Base-by-base conservation (phyloP, 2,797 vertebrate species). In the Platalea minor region DNA sequence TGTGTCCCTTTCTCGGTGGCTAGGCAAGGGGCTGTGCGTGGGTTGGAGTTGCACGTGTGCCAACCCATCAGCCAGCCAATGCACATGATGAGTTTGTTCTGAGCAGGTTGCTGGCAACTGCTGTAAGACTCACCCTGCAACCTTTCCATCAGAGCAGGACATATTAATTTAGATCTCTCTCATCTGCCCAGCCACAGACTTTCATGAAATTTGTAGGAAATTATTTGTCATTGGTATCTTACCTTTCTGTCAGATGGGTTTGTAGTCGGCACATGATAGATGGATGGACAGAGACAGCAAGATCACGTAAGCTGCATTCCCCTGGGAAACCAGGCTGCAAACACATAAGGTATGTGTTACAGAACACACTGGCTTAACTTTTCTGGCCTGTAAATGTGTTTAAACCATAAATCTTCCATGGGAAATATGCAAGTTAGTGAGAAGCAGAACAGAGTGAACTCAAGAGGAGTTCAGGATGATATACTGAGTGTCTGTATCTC, bases 11-110 rank as follows among this genome's bases (percentile, higher is more conserved):
- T 70, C 31, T 41, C 39, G 5, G 1, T 20, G 41, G 21, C 21
- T 23, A 39, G 33, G 33, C n/a, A 80, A 65, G 46, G 20, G 26
- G 14, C 56, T 57, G 16, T 46, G 11, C 10, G 1, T 41, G 26
- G 17, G 11, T 64, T 2, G 1, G 16, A 60, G n/a, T 0, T 21
- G 18, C 11, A 28, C 0, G 0, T 41, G 59, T 29, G 35, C 39
- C 0, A 0, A 45, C 19, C n/a, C 29, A 7, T 51, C 24, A n/a
- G 24, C 8, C 48, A 80, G 60, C 1, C 46, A 54, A 13, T 1
- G 24, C 21, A 13, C 3, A 2, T 11, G 26, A 63, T 0, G 1
- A 50, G 35, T 56, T 79, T 28, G 3, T 69, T 86, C 37, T 88
- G 51, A 48, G 11, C 5, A 4, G 4, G 3, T 21, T 83, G 33